Base-by-base conservation (phyloP, 2,888 invertebrate genomes). In the Parthenolecanium corni region DNA sequence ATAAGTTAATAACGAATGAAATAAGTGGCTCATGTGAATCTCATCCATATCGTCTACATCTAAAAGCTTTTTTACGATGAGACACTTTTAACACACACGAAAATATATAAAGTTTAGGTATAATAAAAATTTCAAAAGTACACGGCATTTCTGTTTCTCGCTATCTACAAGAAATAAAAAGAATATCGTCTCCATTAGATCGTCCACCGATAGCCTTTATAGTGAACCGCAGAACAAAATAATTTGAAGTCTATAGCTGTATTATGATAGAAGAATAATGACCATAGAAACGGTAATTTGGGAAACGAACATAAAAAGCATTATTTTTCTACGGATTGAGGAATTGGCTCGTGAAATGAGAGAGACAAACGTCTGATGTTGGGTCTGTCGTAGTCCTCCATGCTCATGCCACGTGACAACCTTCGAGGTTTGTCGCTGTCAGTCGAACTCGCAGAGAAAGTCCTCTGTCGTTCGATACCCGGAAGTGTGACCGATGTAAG, bases 311-410 rank as follows among this genome's bases (percentile, higher is more conserved):
- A 31, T 31, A 31, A 9, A 31, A 12, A 12, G 16, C 11, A 42
- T 44, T 64, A 64, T 64, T 64, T 64, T 42, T 52, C 51, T 25
- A 64, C 46, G 12, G 64, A 52, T 52, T 57, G 64, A 31, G 64
- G 58, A 53, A 57, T 65, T 9, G 64, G 64, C 49, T 69, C 69
- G 21, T 68, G 68, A 53, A 71, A 69, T 20, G 79, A 83, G 68
- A 85, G 80, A 65, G 85, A 85, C 66, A 86, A 79, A 49, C 86
- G 80, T 66, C 85, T 77, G 68, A 85, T 84, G 74, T 89, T 86
- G 42, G 86, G 86, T 70, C 82, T 82, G 76, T 86, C 86, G 73
- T 86, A 86, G 71, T 87, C 86, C 71, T 87, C 86, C 86, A 87
- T 87, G 65, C 84, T 84, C 79, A 87, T 83, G 64, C 80, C 80